Evolutionary conservation across 1,140 invertebrate genomes (phyloP), one percentile per base, ranked within the genome.

Genomic region (Trachymyrmex cornetzi): DNA sequence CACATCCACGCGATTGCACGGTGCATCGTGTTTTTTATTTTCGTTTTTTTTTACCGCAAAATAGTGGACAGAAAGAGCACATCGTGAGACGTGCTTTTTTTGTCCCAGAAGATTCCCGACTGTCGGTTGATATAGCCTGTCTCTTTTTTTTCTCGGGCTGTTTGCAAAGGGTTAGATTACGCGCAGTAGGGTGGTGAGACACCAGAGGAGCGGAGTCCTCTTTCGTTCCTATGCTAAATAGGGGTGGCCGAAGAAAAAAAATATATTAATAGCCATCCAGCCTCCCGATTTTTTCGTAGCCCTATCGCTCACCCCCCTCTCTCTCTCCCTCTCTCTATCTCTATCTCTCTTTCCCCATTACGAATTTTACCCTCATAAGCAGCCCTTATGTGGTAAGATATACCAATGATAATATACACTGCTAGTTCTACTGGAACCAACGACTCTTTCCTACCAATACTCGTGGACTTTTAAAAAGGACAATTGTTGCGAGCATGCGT

Each of bases 241-340:
- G 92, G 94, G 94, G 93, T 94, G 92, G 91, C 82, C 87, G 82
- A 87, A 75, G 91, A 91, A 93, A 93, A 27, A 94, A 93, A 92
- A 93, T 86, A 94, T 93, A 94, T 94, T 95, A 94, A 95, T 94
- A 93, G 94, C 91, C 85, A 93, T 91, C 94, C 93, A 95, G 94
- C 94, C 94, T 93, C 91, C 91, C 30, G 90, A 88, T 90, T 93
- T 94, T 93, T 92, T 92, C 64, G 69, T 81, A 24, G 24, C 27
- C 72, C 69, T 89, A 71, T 88, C 79, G 48, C 38, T 38, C 71
- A 53, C 74, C 80, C 57, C 38, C 48, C 81, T 53, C 55, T 75
- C 55, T 69, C 50, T 88, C 48, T 79, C 34, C 64, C 9, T 72
- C 44, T 69, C 79, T 59, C 38, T 44, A 0, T 44, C 0, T 44